Evolutionary conservation across 2,797 vertebrate species (phyloP).

Genomic region (Poecilia gillii): DNA sequence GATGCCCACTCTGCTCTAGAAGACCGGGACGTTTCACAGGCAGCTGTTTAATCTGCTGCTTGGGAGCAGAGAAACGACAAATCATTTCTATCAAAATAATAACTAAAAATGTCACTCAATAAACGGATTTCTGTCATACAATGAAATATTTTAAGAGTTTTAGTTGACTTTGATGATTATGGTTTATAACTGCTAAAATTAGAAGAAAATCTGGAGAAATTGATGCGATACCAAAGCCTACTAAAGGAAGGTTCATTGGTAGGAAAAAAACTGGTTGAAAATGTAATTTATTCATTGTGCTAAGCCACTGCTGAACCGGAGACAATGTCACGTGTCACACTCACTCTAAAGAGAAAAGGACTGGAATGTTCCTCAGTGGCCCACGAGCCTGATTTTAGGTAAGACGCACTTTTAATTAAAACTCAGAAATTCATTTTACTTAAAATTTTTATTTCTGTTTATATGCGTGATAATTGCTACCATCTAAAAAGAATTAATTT

Average conservation of each 20-base stretch:
- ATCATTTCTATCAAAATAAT: constrained; percentile 8
- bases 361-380: background rate
- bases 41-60: constrained; percentile 56
- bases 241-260: background rate
- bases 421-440: background rate
- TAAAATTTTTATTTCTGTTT: background rate
- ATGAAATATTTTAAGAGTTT: background rate
- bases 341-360: background rate
- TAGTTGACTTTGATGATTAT: background rate
- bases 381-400: background rate
- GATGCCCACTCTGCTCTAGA: constrained; percentile 62
- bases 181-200: background rate
- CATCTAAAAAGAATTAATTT: background rate
- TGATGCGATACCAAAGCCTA: background rate
- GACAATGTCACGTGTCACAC: background rate
- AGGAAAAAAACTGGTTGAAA: background rate
- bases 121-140: background rate
- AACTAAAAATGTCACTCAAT: background rate
- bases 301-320: background rate
- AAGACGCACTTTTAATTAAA: background rate
- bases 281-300: background rate
- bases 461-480: background rate
- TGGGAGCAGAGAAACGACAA: constrained; percentile 26
- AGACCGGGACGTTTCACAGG: constrained; percentile 36
- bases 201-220: background rate